Conservation (phyloP, 1,140 invertebrate genomes). For the Wiebesia pumilae region DNA sequence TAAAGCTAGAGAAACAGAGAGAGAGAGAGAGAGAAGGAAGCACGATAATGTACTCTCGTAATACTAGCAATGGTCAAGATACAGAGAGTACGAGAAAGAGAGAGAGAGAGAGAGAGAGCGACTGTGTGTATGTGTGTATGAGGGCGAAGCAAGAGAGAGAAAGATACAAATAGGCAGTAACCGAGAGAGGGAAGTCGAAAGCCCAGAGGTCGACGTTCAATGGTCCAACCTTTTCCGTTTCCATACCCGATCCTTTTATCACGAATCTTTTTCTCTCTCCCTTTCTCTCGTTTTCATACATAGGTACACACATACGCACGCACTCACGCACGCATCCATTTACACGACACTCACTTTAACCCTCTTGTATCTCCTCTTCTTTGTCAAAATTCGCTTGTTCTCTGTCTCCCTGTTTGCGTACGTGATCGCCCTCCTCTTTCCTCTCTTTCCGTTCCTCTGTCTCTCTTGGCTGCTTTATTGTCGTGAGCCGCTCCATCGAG, state of each 20-base stretch:
- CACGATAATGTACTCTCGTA: conserved; percentile 58
- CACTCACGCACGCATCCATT: conserved; percentile 44
- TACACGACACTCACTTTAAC: too few relatives aligned
- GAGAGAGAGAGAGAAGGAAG: conserved; percentile 52
- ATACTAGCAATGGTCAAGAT: conserved; percentile 55
- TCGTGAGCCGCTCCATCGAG: conserved; percentile 73
- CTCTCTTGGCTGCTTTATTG: conserved; percentile 73
- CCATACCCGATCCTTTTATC: conserved; percentile 65
- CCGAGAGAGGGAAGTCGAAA: conserved; percentile 52
- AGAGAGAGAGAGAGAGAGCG: conserved; percentile 25
- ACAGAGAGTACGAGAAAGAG: conserved; percentile 52
- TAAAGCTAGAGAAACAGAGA: not conserved
- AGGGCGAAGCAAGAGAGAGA: too few relatives aligned
- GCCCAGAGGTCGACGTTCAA: conserved; percentile 74
- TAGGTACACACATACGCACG: not conserved
- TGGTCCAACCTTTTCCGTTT: conserved; percentile 69
- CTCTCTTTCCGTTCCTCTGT: conserved; percentile 53
- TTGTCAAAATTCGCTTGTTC: conserved; percentile 49
- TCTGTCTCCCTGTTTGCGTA: conserved; percentile 49
- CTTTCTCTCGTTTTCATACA: conserved; percentile 49
- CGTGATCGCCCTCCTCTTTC: conserved; percentile 37
- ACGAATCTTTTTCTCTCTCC: conserved; percentile 53
- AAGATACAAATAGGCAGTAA: not conserved
- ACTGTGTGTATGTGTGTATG: too few relatives aligned
- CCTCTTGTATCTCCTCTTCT: conserved; percentile 45